These are phyloP conservation scores for Phalera bucephala DNA, from an alignment of 2,888 invertebrate genomes.

Conservation along the genomic window DNA sequence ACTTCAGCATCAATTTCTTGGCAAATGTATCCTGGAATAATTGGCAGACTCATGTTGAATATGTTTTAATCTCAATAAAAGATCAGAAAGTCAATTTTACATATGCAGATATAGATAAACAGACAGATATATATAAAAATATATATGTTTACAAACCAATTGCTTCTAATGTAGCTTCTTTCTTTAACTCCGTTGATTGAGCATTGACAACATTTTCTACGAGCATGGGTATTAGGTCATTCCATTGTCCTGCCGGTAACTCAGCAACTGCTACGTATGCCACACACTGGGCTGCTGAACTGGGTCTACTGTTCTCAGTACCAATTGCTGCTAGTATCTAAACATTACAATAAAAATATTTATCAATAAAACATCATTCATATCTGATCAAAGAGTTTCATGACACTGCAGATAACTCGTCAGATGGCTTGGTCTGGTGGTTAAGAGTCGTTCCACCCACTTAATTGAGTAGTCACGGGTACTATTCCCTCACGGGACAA, in stretches of 20 bases:
- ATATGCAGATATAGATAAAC: too few species aligned
- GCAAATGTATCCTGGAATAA: constrained; percentile 91
- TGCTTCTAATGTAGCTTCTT: constrained; percentile 98
- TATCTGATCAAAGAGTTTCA: too few species aligned
- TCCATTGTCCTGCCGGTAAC: constrained; percentile 96
- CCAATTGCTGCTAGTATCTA: constrained; percentile 97
- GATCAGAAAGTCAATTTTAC: too few species aligned
- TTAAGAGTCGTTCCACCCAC: too few species aligned
- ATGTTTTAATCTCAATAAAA: too few species aligned
- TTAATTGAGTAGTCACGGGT: too few species aligned
- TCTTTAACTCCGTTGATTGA: constrained; percentile 95
- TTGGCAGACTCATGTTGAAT: too few species aligned
- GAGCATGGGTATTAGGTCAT: constrained; percentile 92
- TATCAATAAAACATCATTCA: not conserved
- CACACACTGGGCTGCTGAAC: constrained; percentile 99
- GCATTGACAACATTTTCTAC: constrained; percentile 95
- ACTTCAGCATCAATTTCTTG: constrained; percentile 98
- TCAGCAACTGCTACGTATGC: constrained; percentile 99
- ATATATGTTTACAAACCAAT: constrained; percentile 85
- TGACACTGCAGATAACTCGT: too few species aligned
- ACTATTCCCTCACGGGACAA: too few species aligned
- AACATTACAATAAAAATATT: constrained; percentile 25
- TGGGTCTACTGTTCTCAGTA: constrained; percentile 97
- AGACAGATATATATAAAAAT: too few species aligned
- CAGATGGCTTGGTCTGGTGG: too few species aligned